phyloP scores from a whole-genome alignment of 2,113 vertebrate genomes.

The Phalacrocorax carbo region DNA sequence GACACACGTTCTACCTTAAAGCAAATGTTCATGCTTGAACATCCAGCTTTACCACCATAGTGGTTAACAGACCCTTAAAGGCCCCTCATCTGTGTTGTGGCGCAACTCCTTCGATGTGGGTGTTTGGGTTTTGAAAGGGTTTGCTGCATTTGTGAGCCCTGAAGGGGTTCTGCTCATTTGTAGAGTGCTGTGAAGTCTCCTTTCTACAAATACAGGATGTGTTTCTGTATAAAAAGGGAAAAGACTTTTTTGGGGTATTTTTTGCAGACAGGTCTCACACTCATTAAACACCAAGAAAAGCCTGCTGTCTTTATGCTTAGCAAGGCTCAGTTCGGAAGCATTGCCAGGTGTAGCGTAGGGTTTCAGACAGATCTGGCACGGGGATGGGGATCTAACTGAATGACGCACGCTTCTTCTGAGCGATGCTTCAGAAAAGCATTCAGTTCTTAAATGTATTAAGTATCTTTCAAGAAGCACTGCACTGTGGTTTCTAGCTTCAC shows the following conservation, averaged over 20 bases:
- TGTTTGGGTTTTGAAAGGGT: neutral
- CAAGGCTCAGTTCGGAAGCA: neutral
- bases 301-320: neutral
- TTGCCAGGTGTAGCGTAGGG: neutral
- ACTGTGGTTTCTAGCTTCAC: neutral
- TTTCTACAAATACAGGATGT: neutral
- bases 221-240: neutral
- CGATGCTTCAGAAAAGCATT: neutral
- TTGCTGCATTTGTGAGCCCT: neutral
- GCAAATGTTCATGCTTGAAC: neutral
- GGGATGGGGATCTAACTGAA: neutral
- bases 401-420: fast-evolving
- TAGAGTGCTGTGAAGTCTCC: neutral
- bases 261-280: neutral
- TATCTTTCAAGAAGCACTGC: neutral
- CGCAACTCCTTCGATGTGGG: neutral
- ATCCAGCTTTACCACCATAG: neutral
- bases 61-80: neutral
- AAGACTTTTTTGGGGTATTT: neutral
- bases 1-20: neutral
- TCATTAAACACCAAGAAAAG: neutral
- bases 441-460: neutral
- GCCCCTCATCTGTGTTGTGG: neutral
- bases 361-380: neutral
- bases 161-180: neutral